Conservation (phyloP, 2,113 vertebrate genomes). For the Oncorhynchus tshawytscha region DNA sequence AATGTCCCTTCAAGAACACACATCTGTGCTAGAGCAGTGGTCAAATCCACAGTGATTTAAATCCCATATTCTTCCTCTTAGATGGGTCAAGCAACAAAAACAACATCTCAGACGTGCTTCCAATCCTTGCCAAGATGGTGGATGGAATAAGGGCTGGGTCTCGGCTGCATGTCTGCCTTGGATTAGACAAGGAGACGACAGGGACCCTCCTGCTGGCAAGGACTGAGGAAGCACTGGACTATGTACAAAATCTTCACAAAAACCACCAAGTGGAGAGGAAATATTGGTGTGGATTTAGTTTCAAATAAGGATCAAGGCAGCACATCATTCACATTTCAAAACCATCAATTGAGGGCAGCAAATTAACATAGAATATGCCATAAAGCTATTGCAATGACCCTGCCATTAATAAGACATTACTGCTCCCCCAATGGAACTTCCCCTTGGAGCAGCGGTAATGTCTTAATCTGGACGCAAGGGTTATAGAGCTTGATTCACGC, state of each 20-base stretch:
- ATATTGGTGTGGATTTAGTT: conserved; percentile 80
- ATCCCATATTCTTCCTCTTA: conserved; percentile 34
- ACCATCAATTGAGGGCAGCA: too few species aligned
- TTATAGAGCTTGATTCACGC: too few species aligned
- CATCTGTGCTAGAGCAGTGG: too few species aligned
- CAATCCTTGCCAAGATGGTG: conserved; percentile 83
- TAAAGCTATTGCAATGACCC: too few species aligned
- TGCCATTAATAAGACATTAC: too few species aligned
- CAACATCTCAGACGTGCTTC: conserved; percentile 72
- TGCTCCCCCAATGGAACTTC: too few species aligned
- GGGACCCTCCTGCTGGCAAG: conserved; percentile 85
- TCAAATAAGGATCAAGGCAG: not conserved
- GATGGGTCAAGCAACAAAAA: conserved; percentile 67
- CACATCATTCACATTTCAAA: too few species aligned
- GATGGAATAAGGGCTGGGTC: conserved; percentile 74
- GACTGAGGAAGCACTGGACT: conserved; percentile 70
- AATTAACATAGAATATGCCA: too few species aligned
- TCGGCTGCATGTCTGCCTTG: conserved; percentile 82
- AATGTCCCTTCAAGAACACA: not conserved
- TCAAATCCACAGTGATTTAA: too few species aligned
- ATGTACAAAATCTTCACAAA: conserved; percentile 75
- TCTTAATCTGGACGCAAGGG: too few species aligned
- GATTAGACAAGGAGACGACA: conserved; percentile 86
- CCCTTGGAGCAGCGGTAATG: too few species aligned
- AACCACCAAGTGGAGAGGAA: conserved; percentile 80